phyloP scores from a whole-genome alignment of 2,113 vertebrate genomes.

The Brachyhypopomus gauderio region DNA sequence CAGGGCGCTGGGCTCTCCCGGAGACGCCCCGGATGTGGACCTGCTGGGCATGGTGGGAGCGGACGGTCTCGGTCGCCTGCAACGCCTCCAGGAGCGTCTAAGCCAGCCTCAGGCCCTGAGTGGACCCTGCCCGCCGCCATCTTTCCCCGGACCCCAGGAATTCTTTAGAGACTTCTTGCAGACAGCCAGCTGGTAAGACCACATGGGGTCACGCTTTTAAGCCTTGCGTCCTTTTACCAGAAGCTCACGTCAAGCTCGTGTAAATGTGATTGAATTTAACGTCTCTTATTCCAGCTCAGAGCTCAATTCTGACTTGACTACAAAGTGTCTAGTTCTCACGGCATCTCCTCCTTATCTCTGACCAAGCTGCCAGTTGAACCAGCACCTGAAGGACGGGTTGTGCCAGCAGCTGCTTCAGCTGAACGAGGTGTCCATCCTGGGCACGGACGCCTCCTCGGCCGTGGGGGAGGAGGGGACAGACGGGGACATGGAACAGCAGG shows the following conservation, averaged over 20 bases:
- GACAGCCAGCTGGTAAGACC: constrained; percentile 86
- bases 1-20: constrained; percentile 68
- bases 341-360: constrained; percentile 30
- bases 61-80: constrained; percentile 88
- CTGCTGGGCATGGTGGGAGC: constrained; percentile 92
- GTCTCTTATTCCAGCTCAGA: neutral
- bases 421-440: constrained; percentile 85
- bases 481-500: constrained; percentile 87
- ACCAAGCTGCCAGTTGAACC: constrained; percentile 93
- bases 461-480: constrained; percentile 80
- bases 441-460: constrained; percentile 62
- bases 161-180: constrained; percentile 95
- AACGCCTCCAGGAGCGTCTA: constrained; percentile 92
- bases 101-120: constrained; percentile 88
- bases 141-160: constrained; percentile 92
- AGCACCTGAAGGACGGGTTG: constrained; percentile 93
- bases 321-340: neutral
- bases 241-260: no score
- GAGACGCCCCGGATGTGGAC: constrained; percentile 86
- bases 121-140: constrained; percentile 92
- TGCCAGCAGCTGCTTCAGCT: constrained; percentile 92
- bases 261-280: neutral
- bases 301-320: neutral
- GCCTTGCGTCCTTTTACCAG: neutral
- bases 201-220: neutral